Conservation (phyloP, 2,113 vertebrate genomes). For the Oncorhynchus nerka region DNA sequence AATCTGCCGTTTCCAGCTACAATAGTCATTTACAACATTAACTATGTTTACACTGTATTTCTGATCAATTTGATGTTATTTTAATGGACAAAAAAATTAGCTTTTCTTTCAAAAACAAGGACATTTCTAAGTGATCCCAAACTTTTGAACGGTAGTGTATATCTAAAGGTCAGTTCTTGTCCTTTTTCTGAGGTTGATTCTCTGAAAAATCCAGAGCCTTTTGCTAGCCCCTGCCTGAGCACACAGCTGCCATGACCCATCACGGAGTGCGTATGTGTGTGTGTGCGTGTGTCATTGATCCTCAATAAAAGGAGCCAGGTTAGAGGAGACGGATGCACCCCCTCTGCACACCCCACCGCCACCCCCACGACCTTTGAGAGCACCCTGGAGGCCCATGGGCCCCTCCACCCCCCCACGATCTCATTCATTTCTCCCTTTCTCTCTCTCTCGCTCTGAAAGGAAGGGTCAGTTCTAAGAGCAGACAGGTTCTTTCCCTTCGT, state of each 20-base stretch:
- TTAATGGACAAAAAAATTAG: too few species aligned
- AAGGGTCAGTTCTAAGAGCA: slow-evolving; percentile 31
- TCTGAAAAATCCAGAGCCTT: too few species aligned
- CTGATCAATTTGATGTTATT: too few species aligned
- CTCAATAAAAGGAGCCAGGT: background rate
- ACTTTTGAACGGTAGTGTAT: background rate
- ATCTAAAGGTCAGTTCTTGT: slow-evolving; percentile 13
- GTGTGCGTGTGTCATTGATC: background rate
- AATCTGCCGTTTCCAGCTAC: too few species aligned
- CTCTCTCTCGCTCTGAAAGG: slow-evolving; percentile 13
- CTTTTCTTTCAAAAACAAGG: too few species aligned
- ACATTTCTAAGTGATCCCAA: too few species aligned
- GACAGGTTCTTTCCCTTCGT: slow-evolving; percentile 1
- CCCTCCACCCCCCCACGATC: background rate
- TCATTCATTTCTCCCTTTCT: background rate
- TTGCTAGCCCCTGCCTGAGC: too few species aligned
- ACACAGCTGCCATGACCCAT: too few species aligned
- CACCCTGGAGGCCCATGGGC: background rate
- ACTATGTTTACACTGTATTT: too few species aligned
- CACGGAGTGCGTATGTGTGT: background rate
- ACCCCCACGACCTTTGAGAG: background rate
- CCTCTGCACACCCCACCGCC: background rate
- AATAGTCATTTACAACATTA: too few species aligned
- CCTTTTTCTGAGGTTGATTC: background rate
- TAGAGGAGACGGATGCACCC: background rate